These are phyloP conservation scores for Taeniopygia guttata DNA, from an alignment of 2,797 vertebrate genomes.

Conservation along the genomic window DNA sequence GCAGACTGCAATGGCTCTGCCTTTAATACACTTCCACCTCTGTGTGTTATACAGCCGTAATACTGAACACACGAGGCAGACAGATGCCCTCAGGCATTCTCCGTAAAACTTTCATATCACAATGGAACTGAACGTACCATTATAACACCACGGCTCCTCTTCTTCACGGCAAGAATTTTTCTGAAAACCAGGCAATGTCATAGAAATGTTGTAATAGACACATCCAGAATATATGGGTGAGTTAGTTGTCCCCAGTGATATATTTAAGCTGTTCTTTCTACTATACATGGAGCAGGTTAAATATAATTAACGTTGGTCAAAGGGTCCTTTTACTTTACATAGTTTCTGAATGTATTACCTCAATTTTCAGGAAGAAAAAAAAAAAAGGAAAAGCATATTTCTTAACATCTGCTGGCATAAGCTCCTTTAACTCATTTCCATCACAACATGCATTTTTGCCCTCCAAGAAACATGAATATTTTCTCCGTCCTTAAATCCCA, in stretches of 20 bases:
- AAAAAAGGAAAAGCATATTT: not conserved
- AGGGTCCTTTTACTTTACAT: slow-evolving; percentile 3
- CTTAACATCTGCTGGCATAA: not conserved
- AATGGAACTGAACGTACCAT: slow-evolving; percentile 28
- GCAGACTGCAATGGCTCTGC: slow-evolving; percentile 55
- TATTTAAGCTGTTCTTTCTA: not conserved
- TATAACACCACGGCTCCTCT: slow-evolving; percentile 17
- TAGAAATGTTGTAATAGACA: slow-evolving; percentile 61
- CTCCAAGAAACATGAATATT: slow-evolving; percentile 2
- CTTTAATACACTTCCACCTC: slow-evolving; percentile 51
- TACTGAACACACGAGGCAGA: slow-evolving; percentile 63
- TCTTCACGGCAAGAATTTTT: not conserved
- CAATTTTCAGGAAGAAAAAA: slow-evolving; percentile 38
- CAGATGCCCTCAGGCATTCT: slow-evolving; percentile 70
- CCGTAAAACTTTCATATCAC: slow-evolving; percentile 58
- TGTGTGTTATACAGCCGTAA: slow-evolving; percentile 35
- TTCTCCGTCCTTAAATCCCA: slow-evolving; percentile 35
- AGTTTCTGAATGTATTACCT: not conserved
- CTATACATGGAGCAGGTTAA: not conserved
- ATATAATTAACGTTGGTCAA: not conserved
- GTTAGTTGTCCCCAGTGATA: not conserved
- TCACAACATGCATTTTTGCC: not conserved
- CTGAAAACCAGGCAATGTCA: slow-evolving; percentile 40
- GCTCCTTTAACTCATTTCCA: not conserved
- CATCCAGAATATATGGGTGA: not conserved